Conservation (phyloP, 2,797 vertebrate species). For the Intellagama lesueurii region DNA sequence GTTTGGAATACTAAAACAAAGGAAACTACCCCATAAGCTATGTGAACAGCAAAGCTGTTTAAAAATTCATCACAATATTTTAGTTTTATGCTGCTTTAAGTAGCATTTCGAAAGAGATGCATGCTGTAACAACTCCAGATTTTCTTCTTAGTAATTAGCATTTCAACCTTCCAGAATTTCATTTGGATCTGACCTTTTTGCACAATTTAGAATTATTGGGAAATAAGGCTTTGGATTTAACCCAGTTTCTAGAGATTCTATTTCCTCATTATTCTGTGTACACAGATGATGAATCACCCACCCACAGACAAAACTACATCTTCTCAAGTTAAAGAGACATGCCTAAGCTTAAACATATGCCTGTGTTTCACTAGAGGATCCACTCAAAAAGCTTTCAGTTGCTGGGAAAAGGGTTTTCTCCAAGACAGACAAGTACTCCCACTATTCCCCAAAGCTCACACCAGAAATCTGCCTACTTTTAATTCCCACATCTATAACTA, state of each 20-base stretch:
- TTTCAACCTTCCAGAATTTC: not conserved
- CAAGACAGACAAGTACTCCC: fast-evolving
- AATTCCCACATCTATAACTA: not conserved
- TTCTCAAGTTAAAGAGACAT: not conserved
- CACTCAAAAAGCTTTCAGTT: not conserved
- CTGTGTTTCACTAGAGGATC: not conserved
- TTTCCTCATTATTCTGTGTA: not conserved
- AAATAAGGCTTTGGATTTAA: not conserved
- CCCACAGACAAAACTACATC: not conserved
- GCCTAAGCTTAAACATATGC: not conserved
- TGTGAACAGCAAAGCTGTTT: not conserved
- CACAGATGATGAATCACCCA: not conserved
- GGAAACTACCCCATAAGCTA: not conserved
- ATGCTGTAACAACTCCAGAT: not conserved
- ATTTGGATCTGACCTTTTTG: not conserved
- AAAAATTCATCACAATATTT: not conserved
- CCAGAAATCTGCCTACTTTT: not conserved
- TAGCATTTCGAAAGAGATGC: not conserved
- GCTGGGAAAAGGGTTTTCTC: slow-evolving; percentile 3
- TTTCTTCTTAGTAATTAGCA: not conserved
- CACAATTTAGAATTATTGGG: not conserved
- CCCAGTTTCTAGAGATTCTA: not conserved
- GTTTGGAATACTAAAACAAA: not conserved
- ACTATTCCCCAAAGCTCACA: slow-evolving; percentile 28
- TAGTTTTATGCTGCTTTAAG: not conserved